Evolutionary conservation across 2,113 vertebrate genomes (phyloP).

Genomic region (Neolamprologus tretocephalus): DNA sequence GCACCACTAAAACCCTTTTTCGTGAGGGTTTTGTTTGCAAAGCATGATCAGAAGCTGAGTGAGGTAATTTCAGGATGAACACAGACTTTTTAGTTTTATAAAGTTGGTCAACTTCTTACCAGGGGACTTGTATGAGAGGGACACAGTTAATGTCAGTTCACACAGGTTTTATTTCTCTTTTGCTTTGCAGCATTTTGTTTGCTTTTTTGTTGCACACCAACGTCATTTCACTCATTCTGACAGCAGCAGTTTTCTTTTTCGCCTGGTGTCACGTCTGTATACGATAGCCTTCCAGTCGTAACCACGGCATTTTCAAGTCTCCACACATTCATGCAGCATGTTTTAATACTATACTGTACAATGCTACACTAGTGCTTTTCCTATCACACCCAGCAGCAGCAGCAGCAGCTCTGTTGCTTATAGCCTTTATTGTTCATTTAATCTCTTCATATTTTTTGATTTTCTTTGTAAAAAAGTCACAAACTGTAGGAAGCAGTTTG

Average conservation of each 20-base stretch:
- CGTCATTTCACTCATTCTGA: neutral
- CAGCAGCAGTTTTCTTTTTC: neutral
- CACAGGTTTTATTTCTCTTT: neutral
- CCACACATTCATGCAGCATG: neutral
- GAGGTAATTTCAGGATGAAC: neutral
- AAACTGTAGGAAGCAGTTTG: neutral
- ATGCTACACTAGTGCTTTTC: neutral
- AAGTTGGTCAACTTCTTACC: neutral
- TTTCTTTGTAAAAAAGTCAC: neutral
- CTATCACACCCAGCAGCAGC: neutral
- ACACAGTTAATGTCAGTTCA: neutral
- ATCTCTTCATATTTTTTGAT: neutral
- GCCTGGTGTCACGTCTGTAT: neutral
- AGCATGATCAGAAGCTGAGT: neutral
- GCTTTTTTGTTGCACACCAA: neutral
- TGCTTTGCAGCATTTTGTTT: neutral
- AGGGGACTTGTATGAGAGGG: neutral
- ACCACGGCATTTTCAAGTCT: neutral
- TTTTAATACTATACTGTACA: neutral
- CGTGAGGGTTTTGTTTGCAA: accelerated
- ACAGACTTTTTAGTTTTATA: neutral
- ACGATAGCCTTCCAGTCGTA: neutral
- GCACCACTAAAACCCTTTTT: neutral
- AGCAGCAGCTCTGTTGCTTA: neutral
- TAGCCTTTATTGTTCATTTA: neutral